Evolutionary conservation across 2,888 invertebrate genomes (phyloP).

Genomic region (Panorpa germanica): DNA sequence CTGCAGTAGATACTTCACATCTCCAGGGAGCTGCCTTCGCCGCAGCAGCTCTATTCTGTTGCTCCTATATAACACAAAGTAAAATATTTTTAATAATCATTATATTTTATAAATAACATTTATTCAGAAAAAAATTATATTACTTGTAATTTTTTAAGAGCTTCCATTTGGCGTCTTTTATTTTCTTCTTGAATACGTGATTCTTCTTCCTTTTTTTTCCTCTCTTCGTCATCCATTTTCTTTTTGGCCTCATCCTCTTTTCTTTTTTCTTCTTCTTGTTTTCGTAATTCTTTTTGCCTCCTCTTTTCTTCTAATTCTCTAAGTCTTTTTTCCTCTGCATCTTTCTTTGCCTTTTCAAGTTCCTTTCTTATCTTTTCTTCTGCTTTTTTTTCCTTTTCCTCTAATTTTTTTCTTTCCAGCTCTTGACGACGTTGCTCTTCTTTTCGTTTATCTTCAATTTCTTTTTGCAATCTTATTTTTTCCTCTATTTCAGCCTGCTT

Average conservation of each 20-base stretch:
- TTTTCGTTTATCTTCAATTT: background rate
- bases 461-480: slow-evolving; percentile 6
- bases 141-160: too few species aligned
- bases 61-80: slow-evolving; percentile 22
- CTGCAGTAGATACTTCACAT: too few species aligned
- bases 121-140: too few species aligned
- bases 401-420: slow-evolving; percentile 10
- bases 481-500: slow-evolving; percentile 9
- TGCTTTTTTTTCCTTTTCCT: slow-evolving; percentile 10
- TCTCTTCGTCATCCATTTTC: slow-evolving; percentile 10
- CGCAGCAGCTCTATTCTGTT: slow-evolving; percentile 12
- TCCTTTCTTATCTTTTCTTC: slow-evolving; percentile 7
- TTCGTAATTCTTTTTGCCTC: slow-evolving; percentile 15
- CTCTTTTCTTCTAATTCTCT: slow-evolving; percentile 20
- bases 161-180: slow-evolving; percentile 18
- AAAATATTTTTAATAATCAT: too few species aligned
- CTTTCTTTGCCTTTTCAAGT: slow-evolving; percentile 11
- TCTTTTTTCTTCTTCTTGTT: slow-evolving; percentile 21
- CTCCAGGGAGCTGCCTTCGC: background rate
- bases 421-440: background rate
- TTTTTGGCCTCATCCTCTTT: slow-evolving; percentile 18
- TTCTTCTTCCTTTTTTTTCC: slow-evolving; percentile 5
- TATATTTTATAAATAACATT: too few species aligned
- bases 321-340: slow-evolving; percentile 20
- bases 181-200: slow-evolving; percentile 19